Conservation (phyloP, 2,888 invertebrate species). For the Alviniconcha strummeri region DNA sequence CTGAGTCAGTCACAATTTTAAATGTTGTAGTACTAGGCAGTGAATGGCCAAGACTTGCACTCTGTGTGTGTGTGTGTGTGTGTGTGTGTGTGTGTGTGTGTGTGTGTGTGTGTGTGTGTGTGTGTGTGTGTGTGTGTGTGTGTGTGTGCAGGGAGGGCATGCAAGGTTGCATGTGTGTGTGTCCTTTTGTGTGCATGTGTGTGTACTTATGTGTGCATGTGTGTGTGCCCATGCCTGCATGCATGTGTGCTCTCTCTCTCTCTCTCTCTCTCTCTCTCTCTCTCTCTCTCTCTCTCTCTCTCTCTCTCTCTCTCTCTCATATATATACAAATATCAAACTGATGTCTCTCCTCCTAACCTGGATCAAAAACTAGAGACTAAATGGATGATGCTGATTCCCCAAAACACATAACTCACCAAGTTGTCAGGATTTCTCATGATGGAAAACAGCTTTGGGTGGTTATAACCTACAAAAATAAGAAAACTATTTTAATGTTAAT, state of each 20-base stretch:
- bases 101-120: neutral
- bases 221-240: too few relatives aligned
- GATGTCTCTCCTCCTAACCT: too few relatives aligned
- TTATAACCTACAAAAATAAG: constrained; percentile 85
- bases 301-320: constrained; percentile 16
- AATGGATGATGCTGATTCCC: neutral
- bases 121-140: neutral
- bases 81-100: neutral
- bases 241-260: too few relatives aligned
- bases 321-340: neutral
- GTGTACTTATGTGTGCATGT: too few relatives aligned
- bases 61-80: neutral
- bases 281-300: constrained; percentile 23
- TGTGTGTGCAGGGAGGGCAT: neutral
- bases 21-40: neutral
- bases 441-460: constrained; percentile 87
- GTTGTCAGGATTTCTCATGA: constrained; percentile 84
- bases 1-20: neutral
- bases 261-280: constrained; percentile 13
- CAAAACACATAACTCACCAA: constrained; percentile 77
- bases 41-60: neutral
- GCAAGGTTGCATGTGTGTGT: too few relatives aligned
- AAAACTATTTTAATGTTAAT: neutral
- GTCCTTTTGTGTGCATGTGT: too few relatives aligned
- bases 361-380: neutral